Percentiles rank a stretch among this genome's conserved stretches.
Conservation (phyloP, 2,113 vertebrate genomes). For the Ophiodon elongatus region DNA sequence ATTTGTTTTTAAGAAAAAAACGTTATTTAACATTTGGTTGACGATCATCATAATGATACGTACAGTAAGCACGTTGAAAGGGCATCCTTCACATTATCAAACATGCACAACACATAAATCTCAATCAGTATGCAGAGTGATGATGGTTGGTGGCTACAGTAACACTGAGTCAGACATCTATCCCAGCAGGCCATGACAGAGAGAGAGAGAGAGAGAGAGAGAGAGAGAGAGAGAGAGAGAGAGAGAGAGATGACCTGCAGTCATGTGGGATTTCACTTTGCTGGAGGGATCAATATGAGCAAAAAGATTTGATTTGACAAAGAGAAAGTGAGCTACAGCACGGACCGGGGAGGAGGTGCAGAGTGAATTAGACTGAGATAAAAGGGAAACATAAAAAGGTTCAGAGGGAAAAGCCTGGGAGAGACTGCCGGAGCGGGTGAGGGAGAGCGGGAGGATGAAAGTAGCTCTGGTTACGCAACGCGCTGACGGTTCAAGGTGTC, state of each 20-base stretch:
- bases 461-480: constrained; percentile 20
- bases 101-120: neutral
- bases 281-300: constrained; percentile 29
- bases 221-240: constrained; percentile 6
- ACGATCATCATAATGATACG: neutral
- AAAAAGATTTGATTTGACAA: constrained; percentile 41
- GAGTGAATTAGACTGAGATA: constrained; percentile 29
- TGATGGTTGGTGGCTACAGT: constrained; percentile 4
- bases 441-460: constrained; percentile 31
- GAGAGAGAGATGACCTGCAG: constrained; percentile 21
- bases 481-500: constrained; percentile 12
- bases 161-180: constrained; percentile 37
- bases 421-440: neutral
- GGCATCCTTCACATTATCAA: neutral
- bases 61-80: neutral
- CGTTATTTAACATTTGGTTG: neutral
- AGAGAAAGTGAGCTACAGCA: constrained; percentile 18
- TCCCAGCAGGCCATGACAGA: constrained; percentile 6
- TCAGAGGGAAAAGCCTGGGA: neutral
- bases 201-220: constrained; percentile 4
- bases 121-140: neutral
- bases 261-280: constrained; percentile 36
- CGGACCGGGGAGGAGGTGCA: neutral
- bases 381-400: constrained; percentile 21
- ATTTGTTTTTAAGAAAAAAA: neutral